A percentile compares a stretch with the other conserved stretches of the same genome.
Conservation (phyloP, 2,113 vertebrate species). For the Saguinus imperator region DNA sequence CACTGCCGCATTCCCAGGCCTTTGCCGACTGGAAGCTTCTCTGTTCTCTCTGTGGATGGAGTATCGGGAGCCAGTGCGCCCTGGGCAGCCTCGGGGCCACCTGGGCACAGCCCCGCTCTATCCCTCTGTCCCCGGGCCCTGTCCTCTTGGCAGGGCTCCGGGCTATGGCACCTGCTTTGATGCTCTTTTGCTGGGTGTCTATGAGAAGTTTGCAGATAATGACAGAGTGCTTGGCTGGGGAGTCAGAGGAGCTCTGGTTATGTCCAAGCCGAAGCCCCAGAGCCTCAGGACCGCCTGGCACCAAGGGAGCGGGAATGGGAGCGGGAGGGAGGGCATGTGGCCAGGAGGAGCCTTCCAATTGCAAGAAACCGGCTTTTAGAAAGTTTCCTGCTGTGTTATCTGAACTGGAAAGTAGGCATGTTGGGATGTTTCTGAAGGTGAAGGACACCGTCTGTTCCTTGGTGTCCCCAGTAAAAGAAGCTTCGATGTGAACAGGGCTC, state of each 20-base stretch:
- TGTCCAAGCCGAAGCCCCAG: neutral
- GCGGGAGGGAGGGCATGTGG: neutral
- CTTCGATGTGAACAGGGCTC: accelerated
- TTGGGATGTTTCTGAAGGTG: neutral
- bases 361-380: neutral
- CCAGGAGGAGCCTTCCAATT: accelerated
- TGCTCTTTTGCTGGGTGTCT: accelerated
- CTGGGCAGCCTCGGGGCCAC: neutral
- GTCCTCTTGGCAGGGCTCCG: accelerated
- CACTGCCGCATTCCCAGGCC: accelerated
- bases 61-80: neutral
- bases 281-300: neutral
- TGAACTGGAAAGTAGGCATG: neutral
- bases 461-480: neutral
- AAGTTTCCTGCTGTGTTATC: neutral
- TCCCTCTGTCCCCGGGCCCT: neutral
- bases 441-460: neutral
- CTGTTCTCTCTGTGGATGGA: accelerated
- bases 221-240: accelerated
- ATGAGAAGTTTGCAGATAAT: neutral
- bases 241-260: neutral
- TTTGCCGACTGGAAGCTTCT: neutral
- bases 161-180: neutral
- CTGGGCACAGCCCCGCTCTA: accelerated
- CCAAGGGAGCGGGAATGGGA: neutral